A percentile compares a stretch with the other conserved stretches of the same genome.
These are phyloP conservation scores for Papilio glaucus DNA, from an alignment of 1,140 invertebrate species.

Conservation along the genomic window DNA sequence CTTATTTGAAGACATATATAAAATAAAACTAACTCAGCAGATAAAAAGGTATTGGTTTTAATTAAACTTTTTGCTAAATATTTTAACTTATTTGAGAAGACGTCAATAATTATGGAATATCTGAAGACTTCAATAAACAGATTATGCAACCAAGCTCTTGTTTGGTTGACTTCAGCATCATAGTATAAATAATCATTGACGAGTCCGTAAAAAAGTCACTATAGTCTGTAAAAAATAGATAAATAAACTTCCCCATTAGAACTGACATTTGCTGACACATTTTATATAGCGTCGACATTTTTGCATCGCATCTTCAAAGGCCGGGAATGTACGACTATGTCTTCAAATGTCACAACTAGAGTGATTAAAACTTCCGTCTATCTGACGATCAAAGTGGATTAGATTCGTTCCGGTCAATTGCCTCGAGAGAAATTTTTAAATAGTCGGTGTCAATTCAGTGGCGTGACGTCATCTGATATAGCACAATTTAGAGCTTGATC, in stretches of 20 bases:
- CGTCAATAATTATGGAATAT: too few relatives aligned
- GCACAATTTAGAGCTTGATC: neutral
- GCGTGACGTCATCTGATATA: neutral
- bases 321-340: neutral
- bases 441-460: neutral
- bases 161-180: too few relatives aligned
- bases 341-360: slow-evolving; percentile 13
- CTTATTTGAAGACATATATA: too few relatives aligned
- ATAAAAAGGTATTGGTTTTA: too few relatives aligned
- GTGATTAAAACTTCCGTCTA: slow-evolving; percentile 21
- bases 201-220: neutral
- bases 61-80: too few relatives aligned
- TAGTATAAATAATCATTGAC: neutral
- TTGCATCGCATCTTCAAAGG: slow-evolving; percentile 8
- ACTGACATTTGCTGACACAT: slow-evolving; percentile 13
- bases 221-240: neutral
- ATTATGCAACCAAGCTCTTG: too few relatives aligned
- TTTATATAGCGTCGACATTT: slow-evolving; percentile 11
- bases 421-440: slow-evolving; percentile 19
- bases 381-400: slow-evolving; percentile 8
- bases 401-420: slow-evolving; percentile 18
- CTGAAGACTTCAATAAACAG: too few relatives aligned
- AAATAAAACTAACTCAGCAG: too few relatives aligned
- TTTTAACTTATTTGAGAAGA: too few relatives aligned
- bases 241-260: slow-evolving; percentile 2